Evolutionary conservation across 2,113 vertebrate genomes (phyloP), one percentile per base, ranked within the genome.

Genomic region (Puntigrus tetrazona): DNA sequence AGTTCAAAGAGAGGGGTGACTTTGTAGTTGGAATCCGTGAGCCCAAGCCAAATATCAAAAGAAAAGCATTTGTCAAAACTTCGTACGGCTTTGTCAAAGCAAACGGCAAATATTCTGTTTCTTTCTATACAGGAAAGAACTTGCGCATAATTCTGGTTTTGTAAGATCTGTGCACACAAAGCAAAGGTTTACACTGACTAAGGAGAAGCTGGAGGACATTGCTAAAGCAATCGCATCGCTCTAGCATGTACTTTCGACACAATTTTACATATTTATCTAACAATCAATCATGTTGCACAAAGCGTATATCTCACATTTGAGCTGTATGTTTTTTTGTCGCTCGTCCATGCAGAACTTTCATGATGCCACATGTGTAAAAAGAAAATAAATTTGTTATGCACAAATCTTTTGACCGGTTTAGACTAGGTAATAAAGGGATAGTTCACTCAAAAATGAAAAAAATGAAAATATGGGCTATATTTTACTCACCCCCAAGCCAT

Each of bases 1-100:
- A 84, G 87, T 91, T 94, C 89, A 92, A 93, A 91, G 87, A 73
- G 80, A 61, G 84, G 85, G 70, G 82, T 34, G 50, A 80, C 55
- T 76, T 86, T 72, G 59, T 79, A 84, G 65, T 63, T 31, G 78
- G 72, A 84, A 63, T 84, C 70, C 38, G 47, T 57, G 34, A 57
- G 78, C 83, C 83, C 34, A 79, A 67, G 25, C 47, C 74, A 63
- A 75, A 85, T 81, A 84, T 63, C 79, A 70, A 18, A 13, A 78
- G 69, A 20, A 57, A 77, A 55, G 25, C 34, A 38, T 75, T 57
- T 65, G 63, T 78, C 78, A 16, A 43, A 38, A 63, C 38, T 65
- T 50, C n/a, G 3, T 25, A 36, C 25, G 59, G 55, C 70, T 70
- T 45, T 65, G 55, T 20, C 34, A 84, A 70, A 27, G 61, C 76